These are phyloP conservation scores for Hydra vulgaris DNA, from an alignment of 30 jellyfish, hydroid and myxozoan genomes.

Conservation along the genomic window DNA sequence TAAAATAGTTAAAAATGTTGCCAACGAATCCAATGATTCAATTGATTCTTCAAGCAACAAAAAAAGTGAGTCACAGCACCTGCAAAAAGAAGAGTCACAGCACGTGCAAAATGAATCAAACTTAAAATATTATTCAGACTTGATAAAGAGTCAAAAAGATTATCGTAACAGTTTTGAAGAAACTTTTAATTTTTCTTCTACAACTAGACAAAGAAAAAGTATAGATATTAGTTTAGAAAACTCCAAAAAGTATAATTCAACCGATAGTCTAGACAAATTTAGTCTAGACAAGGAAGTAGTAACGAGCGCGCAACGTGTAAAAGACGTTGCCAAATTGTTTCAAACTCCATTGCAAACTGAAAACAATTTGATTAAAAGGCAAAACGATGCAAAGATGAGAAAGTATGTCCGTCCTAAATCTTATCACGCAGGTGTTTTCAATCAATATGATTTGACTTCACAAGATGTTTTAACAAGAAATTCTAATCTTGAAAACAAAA, in stretches of 20 bases:
- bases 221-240: not conserved
- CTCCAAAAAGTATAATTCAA: not conserved
- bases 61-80: not conserved
- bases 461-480: not conserved
- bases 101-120: not conserved
- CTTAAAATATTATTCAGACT: not conserved
- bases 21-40: not conserved
- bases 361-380: not conserved
- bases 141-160: not conserved
- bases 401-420: not conserved
- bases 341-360: not conserved
- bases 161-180: not conserved
- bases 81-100: not conserved
- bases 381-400: not conserved
- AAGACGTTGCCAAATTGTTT: not conserved
- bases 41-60: not conserved
- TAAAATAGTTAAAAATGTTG: not conserved
- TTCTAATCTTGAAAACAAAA: not conserved
- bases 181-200: not conserved
- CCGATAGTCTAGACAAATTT: not conserved
- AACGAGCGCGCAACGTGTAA: not conserved
- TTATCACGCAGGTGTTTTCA: not conserved
- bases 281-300: not conserved
- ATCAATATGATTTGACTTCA: not conserved
- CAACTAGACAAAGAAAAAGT: not conserved